phyloP scores from a whole-genome alignment of 2,113 vertebrate species.

The Notothenia coriiceps region DNA sequence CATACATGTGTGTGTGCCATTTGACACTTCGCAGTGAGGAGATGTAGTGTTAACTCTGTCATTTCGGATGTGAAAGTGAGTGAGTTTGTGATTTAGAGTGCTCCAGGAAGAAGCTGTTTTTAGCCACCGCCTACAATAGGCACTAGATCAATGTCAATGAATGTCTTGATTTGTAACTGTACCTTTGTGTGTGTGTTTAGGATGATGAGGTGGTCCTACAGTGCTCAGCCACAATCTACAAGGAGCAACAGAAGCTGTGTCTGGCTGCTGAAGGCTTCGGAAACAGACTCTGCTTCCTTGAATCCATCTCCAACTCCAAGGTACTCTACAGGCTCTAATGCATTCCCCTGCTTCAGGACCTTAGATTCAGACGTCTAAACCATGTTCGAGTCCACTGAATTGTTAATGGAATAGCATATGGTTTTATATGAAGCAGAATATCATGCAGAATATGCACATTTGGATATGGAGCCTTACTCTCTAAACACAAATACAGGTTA shows the following conservation, averaged over 20 bases:
- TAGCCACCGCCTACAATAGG: slow-evolving; percentile 87
- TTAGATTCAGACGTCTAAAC: no score
- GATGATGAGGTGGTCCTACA: slow-evolving; percentile 98
- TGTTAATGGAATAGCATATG: neutral
- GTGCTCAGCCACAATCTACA: slow-evolving; percentile 92
- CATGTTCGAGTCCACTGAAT: neutral
- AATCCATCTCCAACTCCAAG: slow-evolving; percentile 98
- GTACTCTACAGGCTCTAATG: slow-evolving; percentile 68
- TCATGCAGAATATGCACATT: no score
- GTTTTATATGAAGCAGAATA: no score
- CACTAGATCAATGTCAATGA: slow-evolving; percentile 86
- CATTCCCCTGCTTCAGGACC: neutral
- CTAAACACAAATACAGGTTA: no score
- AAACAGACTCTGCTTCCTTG: slow-evolving; percentile 96
- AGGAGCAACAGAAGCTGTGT: slow-evolving; percentile 96
- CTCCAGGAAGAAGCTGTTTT: slow-evolving; percentile 89
- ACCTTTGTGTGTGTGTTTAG: slow-evolving; percentile 75
- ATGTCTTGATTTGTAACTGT: slow-evolving; percentile 1
- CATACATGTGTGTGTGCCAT: neutral
- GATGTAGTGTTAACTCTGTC: neutral
- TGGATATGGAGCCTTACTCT: no score
- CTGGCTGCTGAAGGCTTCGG: slow-evolving; percentile 97
- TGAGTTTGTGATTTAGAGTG: neutral
- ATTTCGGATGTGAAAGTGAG: neutral
- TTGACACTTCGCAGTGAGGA: neutral